Evolutionary conservation across 2,888 invertebrate genomes (phyloP).

Genomic region (Ligdia adustata): DNA sequence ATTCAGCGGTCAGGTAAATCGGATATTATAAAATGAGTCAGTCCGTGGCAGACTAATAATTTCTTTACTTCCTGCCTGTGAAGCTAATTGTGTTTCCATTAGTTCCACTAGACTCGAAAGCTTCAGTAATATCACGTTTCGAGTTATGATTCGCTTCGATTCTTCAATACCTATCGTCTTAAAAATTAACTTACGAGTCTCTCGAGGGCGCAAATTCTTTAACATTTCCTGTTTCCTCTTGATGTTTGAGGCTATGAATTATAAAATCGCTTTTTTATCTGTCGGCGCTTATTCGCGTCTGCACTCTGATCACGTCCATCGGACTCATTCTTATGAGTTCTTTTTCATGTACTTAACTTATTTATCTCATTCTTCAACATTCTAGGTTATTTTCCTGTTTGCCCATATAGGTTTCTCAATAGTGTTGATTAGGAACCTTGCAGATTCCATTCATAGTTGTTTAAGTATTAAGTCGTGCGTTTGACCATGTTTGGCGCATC

Average conservation of each 20-base stretch:
- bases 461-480: constrained; percentile 51
- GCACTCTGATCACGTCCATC: constrained; percentile 26
- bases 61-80: constrained; percentile 68
- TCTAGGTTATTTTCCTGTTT: constrained; percentile 61
- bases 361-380: constrained; percentile 42
- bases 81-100: constrained; percentile 70
- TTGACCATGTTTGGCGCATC: constrained; percentile 59
- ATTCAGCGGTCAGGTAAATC: constrained; percentile 52
- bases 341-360: constrained; percentile 15
- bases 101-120: constrained; percentile 71
- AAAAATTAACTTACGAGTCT: constrained; percentile 10
- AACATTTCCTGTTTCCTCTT: constrained; percentile 51
- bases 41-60: constrained; percentile 57
- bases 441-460: constrained; percentile 53
- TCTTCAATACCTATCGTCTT: constrained; percentile 43
- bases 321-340: constrained; percentile 23
- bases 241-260: constrained; percentile 31
- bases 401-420: constrained; percentile 54
- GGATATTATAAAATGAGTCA: constrained; percentile 63
- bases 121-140: constrained; percentile 46
- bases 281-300: background rate
- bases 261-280: constrained; percentile 27
- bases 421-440: constrained; percentile 52
- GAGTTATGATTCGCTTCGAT: constrained; percentile 54
- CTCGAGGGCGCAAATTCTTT: constrained; percentile 13